phyloP scores from a whole-genome alignment of 2,888 invertebrate species.

The Drosophila neutralis region DNA sequence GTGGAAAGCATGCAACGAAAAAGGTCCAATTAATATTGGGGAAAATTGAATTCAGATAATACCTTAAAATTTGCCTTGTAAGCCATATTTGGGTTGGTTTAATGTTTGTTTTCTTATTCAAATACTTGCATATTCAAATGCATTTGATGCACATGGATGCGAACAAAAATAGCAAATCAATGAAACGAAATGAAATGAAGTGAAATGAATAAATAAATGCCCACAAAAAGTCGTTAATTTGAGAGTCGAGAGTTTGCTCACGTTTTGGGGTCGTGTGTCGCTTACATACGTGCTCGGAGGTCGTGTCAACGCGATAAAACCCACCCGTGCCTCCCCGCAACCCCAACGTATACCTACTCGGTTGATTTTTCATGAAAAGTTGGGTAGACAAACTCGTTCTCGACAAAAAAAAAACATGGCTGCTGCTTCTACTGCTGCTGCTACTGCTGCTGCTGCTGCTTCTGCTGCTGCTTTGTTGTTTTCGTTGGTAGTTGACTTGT shows the following conservation, averaged over 20 bases:
- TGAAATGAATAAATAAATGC: slow-evolving; percentile 20
- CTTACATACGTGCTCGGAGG: slow-evolving; percentile 46
- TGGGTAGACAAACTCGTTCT: slow-evolving; percentile 29
- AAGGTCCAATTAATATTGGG: not conserved
- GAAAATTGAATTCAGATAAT: not conserved
- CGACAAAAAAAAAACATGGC: slow-evolving; percentile 9
- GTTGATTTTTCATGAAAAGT: slow-evolving; percentile 24
- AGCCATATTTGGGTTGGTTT: not conserved
- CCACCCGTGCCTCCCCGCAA: not conserved
- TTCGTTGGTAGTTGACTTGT: slow-evolving; percentile 69
- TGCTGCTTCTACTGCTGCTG: slow-evolving; percentile 16
- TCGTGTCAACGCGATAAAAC: slow-evolving; percentile 18
- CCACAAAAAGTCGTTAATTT: slow-evolving; percentile 51
- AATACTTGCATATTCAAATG: not conserved
- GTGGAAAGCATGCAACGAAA: not conserved
- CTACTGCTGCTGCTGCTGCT: slow-evolving; percentile 15
- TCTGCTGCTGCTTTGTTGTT: slow-evolving; percentile 22
- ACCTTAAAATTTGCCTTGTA: not conserved
- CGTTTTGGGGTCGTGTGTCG: slow-evolving; percentile 59
- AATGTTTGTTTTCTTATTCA: not conserved
- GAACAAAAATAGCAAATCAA: slow-evolving; percentile 9
- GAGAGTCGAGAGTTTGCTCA: slow-evolving; percentile 52
- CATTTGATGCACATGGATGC: slow-evolving; percentile 26
- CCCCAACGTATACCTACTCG: not conserved
- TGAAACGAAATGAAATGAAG: slow-evolving; percentile 5